A percentile compares a stretch with the other conserved stretches of the same genome.
These are phyloP conservation scores for Aphidius ervi DNA, from an alignment of 1,140 invertebrate species.

Conservation along the genomic window DNA sequence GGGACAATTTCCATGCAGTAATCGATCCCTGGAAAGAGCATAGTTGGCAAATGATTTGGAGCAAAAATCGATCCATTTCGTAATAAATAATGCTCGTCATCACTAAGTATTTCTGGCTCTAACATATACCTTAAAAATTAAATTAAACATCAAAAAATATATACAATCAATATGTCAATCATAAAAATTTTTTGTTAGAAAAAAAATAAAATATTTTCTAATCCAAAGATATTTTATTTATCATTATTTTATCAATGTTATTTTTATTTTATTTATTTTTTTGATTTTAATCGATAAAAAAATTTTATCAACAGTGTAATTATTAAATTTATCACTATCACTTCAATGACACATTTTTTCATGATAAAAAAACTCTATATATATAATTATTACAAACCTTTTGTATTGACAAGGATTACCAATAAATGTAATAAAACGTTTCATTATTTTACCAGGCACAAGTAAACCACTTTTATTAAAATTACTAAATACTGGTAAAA, in stretches of 20 bases:
- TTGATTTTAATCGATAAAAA: not conserved
- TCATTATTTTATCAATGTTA: too few species aligned
- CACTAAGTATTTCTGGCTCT: slow-evolving; percentile 48
- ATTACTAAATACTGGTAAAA: slow-evolving; percentile 50
- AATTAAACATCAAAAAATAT: not conserved
- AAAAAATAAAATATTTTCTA: too few species aligned
- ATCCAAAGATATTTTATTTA: too few species aligned
- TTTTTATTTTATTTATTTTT: not conserved
- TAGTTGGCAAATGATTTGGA: slow-evolving; percentile 45
- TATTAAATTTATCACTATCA: too few species aligned
- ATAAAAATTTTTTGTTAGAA: not conserved
- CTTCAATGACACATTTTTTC: too few species aligned
- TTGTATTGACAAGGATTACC: slow-evolving; percentile 55
- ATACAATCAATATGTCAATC: not conserved
- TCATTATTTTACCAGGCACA: slow-evolving; percentile 46
- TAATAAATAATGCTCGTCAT: slow-evolving; percentile 58
- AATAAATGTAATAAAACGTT: slow-evolving; percentile 54
- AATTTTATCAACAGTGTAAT: too few species aligned
- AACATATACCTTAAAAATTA: slow-evolving; percentile 51
- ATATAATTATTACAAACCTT: slow-evolving; percentile 40
- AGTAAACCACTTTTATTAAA: slow-evolving; percentile 53
- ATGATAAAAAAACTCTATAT: too few species aligned
- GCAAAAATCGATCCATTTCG: slow-evolving; percentile 58
- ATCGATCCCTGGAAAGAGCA: slow-evolving; percentile 52
- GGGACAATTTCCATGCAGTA: slow-evolving; percentile 54